phyloP scores from a whole-genome alignment of 2,888 invertebrate species.

The Napeogenes inachia region DNA sequence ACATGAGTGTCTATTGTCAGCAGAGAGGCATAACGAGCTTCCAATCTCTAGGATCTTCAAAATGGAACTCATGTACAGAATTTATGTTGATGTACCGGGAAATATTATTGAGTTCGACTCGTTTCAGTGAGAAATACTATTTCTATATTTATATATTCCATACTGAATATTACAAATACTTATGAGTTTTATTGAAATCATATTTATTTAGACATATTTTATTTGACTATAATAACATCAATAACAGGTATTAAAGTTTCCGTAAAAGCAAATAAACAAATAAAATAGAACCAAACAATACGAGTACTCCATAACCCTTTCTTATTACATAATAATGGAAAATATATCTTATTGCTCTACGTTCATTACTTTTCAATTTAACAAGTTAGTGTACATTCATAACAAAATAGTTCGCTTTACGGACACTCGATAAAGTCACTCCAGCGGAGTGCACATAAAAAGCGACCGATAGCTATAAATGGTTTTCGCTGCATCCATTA shows the following conservation, averaged over 20 bases:
- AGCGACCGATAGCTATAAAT: slow-evolving; percentile 54
- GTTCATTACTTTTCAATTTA: slow-evolving; percentile 1
- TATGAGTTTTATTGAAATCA: too few species aligned
- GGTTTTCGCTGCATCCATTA: slow-evolving; percentile 68
- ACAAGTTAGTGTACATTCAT: slow-evolving; percentile 14
- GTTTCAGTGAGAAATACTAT: background rate
- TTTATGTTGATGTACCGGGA: background rate
- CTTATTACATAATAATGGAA: too few species aligned
- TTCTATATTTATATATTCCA: too few species aligned
- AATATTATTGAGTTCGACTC: background rate
- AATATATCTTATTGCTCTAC: background rate
- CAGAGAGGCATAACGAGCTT: slow-evolving; percentile 26
- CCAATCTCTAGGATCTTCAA: slow-evolving; percentile 22
- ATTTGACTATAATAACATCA: too few species aligned
- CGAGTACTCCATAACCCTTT: too few species aligned
- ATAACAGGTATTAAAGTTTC: too few species aligned
- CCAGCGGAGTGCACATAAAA: slow-evolving; percentile 50
- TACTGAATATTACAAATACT: too few species aligned
- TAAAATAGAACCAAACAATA: too few species aligned
- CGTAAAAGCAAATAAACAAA: too few species aligned
- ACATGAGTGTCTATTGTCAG: slow-evolving; percentile 29
- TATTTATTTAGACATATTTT: too few species aligned
- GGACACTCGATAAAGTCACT: slow-evolving; percentile 41
- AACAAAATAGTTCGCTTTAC: slow-evolving; percentile 28
- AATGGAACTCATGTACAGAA: slow-evolving; percentile 6